Percentiles rank a stretch among this genome's conserved stretches.
These are phyloP conservation scores for Marmota flaviventris DNA, from an alignment of 2,113 vertebrate species.

Conservation along the genomic window DNA sequence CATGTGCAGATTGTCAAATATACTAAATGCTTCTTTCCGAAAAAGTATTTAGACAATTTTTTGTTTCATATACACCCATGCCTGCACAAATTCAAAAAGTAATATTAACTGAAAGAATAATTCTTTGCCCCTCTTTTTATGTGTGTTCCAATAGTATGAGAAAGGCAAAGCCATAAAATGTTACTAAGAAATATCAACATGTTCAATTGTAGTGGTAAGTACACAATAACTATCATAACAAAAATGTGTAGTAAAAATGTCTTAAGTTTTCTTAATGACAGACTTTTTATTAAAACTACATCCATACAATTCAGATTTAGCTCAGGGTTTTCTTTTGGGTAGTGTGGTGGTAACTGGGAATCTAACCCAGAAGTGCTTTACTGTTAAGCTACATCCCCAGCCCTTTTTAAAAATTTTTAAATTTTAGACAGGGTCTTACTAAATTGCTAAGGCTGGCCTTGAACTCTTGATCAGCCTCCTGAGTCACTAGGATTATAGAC, in stretches of 20 bases:
- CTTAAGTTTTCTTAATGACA: neutral
- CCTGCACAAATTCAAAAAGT: neutral
- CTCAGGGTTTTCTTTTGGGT: neutral
- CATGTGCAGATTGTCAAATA: constrained; percentile 51
- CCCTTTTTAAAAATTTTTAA: too few relatives aligned
- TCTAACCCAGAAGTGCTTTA: too few relatives aligned
- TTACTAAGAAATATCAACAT: neutral
- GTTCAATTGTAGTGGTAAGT: constrained; percentile 43
- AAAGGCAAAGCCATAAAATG: neutral
- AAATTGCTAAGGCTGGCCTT: too few relatives aligned
- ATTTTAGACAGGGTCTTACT: too few relatives aligned
- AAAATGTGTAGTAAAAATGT: constrained; percentile 38
- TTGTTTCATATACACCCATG: neutral
- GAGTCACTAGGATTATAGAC: too few relatives aligned
- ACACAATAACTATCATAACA: constrained; percentile 8
- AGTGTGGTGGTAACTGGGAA: too few relatives aligned
- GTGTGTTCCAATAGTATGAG: neutral
- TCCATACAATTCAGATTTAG: constrained; percentile 35
- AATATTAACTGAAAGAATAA: neutral
- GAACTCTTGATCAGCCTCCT: too few relatives aligned
- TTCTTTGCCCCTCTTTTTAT: neutral
- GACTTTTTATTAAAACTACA: constrained; percentile 20
- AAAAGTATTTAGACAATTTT: constrained; percentile 15
- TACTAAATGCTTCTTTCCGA: constrained; percentile 41
- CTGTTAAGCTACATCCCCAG: too few relatives aligned